A percentile compares a stretch with the other conserved stretches of the same genome.
Conservation (phyloP, 2,888 invertebrate genomes). For the Hemicrepidius hirtus region DNA sequence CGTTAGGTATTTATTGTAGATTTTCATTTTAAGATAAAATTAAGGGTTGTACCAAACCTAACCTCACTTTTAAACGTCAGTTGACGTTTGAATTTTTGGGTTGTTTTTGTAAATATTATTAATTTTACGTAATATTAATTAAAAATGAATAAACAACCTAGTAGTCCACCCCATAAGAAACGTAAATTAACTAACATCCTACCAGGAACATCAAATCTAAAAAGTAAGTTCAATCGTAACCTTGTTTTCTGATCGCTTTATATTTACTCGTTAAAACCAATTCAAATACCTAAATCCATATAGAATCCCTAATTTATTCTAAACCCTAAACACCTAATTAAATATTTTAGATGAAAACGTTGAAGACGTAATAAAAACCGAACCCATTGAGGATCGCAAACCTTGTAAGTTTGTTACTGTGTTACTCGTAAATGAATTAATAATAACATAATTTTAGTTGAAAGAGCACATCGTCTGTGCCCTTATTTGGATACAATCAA, state of each 20-base stretch:
- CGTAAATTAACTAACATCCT: background rate
- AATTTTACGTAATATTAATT: background rate
- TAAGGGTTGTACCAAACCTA: background rate
- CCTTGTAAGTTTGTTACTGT: background rate
- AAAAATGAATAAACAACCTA: background rate
- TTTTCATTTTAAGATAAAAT: constrained; percentile 17
- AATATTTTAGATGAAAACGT: background rate
- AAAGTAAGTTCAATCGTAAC: background rate
- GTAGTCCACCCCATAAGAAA: background rate
- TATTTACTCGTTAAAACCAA: too few relatives aligned
- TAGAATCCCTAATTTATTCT: too few relatives aligned
- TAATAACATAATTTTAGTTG: constrained; percentile 12
- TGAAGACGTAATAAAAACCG: background rate
- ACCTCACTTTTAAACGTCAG: constrained; percentile 10
- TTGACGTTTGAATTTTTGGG: background rate
- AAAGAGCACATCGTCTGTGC: constrained; percentile 75
- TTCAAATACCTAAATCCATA: too few relatives aligned
- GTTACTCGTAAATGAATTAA: background rate
- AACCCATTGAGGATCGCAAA: background rate
- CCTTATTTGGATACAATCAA: constrained; percentile 99
- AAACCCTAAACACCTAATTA: background rate
- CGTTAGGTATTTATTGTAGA: background rate
- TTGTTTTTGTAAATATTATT: background rate
- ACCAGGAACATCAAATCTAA: background rate
- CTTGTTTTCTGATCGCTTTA: background rate